phyloP scores from a whole-genome alignment of 2,888 invertebrate species.

The Penaeus monodon region DNA sequence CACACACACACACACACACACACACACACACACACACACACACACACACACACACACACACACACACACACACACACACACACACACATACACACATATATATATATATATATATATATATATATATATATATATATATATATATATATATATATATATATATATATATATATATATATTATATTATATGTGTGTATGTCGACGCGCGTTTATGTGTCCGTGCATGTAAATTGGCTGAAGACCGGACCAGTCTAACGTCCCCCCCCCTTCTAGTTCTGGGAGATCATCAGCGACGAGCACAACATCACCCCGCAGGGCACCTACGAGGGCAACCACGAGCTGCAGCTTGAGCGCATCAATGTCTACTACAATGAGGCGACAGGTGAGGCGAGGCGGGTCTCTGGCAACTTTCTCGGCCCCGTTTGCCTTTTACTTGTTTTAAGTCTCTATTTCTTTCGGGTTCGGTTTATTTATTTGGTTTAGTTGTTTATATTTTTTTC shows the following conservation, averaged over 20 bases:
- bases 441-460: too few relatives aligned
- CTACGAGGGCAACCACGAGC: slow-evolving; percentile 73
- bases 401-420: too few relatives aligned
- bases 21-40: too few relatives aligned
- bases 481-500: too few relatives aligned
- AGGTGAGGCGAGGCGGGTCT: too few relatives aligned
- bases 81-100: background rate
- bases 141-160: slow-evolving; percentile 24
- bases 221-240: background rate
- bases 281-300: slow-evolving; percentile 86
- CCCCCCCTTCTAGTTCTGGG: slow-evolving; percentile 81
- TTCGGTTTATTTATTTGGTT: too few relatives aligned
- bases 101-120: slow-evolving; percentile 25
- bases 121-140: slow-evolving; percentile 12
- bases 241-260: background rate
- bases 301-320: slow-evolving; percentile 71
- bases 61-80: background rate
- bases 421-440: too few relatives aligned
- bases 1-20: background rate
- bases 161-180: slow-evolving; percentile 14
- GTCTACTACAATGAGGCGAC: slow-evolving; percentile 89
- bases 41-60: too few relatives aligned
- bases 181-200: background rate
- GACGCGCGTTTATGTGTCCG: too few relatives aligned
- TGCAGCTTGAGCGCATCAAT: slow-evolving; percentile 89